Conservation (phyloP, 2,888 invertebrate genomes). For the Halictus quadricinctus region DNA sequence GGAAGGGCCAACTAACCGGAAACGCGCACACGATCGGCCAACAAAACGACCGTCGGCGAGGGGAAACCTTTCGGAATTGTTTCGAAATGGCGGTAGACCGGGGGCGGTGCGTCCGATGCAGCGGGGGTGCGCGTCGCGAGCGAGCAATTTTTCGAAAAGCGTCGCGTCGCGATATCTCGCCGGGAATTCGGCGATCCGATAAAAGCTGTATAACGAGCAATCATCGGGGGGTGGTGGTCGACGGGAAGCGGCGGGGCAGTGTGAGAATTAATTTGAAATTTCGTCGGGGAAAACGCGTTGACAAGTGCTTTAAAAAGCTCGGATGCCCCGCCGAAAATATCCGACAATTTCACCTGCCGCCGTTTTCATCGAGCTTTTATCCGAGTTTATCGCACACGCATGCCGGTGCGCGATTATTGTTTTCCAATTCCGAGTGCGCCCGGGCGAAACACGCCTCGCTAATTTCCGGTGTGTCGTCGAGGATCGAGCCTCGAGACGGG, state of each 20-base stretch:
- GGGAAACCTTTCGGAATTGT: neutral
- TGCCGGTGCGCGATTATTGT: neutral
- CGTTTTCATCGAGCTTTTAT: neutral
- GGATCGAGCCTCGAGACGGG: neutral
- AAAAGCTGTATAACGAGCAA: conserved; percentile 2
- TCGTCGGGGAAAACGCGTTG: neutral
- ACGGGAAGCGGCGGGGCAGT: neutral
- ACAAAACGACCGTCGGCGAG: neutral
- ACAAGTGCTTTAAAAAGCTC: conserved; percentile 8
- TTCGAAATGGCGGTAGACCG: neutral
- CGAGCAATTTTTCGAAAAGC: neutral
- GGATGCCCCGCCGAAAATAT: neutral
- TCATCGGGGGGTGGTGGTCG: neutral
- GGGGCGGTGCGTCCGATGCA: neutral
- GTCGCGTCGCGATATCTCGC: neutral
- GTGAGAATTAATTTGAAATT: conserved; percentile 12
- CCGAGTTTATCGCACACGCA: neutral
- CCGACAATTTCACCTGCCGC: neutral
- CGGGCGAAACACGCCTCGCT: neutral
- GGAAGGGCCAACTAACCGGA: neutral
- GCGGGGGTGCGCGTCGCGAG: neutral
- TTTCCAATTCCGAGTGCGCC: neutral
- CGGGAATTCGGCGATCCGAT: neutral
- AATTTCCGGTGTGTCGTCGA: neutral
- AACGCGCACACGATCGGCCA: neutral